Evolutionary conservation across 1,140 invertebrate species (phyloP).

Genomic region (Galleria mellonella): DNA sequence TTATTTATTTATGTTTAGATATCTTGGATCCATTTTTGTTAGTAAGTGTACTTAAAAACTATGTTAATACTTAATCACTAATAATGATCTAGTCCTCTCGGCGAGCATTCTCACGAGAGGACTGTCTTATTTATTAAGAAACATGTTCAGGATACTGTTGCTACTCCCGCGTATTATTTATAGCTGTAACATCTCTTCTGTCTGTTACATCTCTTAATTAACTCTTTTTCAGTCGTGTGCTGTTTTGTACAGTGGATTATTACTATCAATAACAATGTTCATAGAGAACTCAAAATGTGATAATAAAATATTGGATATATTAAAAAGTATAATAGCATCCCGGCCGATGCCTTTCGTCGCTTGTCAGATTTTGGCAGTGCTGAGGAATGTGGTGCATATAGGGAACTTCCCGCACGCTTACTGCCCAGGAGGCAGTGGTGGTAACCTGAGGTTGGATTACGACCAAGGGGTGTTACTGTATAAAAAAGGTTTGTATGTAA

Average conservation of each 20-base stretch:
- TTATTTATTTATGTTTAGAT: too few species aligned
- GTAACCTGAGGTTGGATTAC: slow-evolving; percentile 46
- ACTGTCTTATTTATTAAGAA: too few species aligned
- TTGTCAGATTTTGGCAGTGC: slow-evolving; percentile 11
- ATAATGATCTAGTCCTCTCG: too few species aligned
- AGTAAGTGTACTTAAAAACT: too few species aligned
- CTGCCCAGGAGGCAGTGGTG: slow-evolving; percentile 20
- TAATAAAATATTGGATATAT: slow-evolving; percentile 9
- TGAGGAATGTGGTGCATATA: slow-evolving; percentile 12
- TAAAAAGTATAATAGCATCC: slow-evolving; percentile 28
- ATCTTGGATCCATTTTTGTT: too few species aligned
- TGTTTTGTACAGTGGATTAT: slow-evolving; percentile 43
- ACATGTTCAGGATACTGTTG: too few species aligned
- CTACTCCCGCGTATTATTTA: too few species aligned
- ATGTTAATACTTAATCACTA: too few species aligned
- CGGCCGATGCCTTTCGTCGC: slow-evolving; percentile 32
- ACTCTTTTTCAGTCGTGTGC: slow-evolving; percentile 39
- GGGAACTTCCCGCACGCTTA: slow-evolving; percentile 10
- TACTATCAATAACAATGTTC: slow-evolving; percentile 26
- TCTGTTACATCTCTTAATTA: neutral
- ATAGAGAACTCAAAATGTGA: slow-evolving; percentile 3
- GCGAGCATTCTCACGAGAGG: too few species aligned
- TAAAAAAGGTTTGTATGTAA: slow-evolving; percentile 35
- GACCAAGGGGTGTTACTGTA: slow-evolving; percentile 54
- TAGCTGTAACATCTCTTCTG: too few species aligned